These are phyloP conservation scores for Kryphioiulus occultus DNA, from an alignment of 2,888 invertebrate species.

Conservation along the genomic window DNA sequence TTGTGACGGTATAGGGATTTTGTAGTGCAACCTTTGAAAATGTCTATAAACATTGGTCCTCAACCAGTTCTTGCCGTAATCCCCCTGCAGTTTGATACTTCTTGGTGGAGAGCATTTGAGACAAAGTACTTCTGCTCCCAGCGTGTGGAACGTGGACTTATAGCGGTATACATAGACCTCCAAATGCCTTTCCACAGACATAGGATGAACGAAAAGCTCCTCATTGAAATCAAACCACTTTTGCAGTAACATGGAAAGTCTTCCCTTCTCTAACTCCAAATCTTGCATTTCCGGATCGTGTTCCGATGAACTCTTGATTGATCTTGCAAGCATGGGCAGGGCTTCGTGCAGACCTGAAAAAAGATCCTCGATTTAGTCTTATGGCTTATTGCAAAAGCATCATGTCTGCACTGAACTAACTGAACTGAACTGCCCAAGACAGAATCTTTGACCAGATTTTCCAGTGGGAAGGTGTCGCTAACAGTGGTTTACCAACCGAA, in stretches of 20 bases:
- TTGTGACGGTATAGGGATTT: not conserved
- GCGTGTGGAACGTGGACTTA: not conserved
- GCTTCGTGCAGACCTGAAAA: slow-evolving; percentile 17
- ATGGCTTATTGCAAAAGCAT: not conserved
- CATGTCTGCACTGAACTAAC: too few relatives aligned
- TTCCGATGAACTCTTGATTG: not conserved
- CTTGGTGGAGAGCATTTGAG: not conserved
- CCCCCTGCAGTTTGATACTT: slow-evolving; percentile 15
- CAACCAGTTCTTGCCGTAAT: not conserved
- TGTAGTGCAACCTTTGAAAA: not conserved
- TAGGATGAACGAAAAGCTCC: not conserved
- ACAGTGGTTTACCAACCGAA: not conserved
- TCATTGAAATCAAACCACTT: not conserved
- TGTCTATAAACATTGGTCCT: not conserved
- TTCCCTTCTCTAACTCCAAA: slow-evolving; percentile 2
- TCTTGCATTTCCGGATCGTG: not conserved
- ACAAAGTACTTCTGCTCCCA: slow-evolving; percentile 1
- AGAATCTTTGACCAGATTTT: not conserved
- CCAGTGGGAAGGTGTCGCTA: not conserved
- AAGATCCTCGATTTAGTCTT: slow-evolving; percentile 9
- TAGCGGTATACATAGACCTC: not conserved
- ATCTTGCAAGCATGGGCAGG: not conserved
- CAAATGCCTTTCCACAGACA: not conserved
- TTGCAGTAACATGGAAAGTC: slow-evolving; percentile 9
- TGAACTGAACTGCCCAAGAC: not conserved